phyloP scores from a whole-genome alignment of 1,140 invertebrate genomes.

The Mylabris phalerata region DNA sequence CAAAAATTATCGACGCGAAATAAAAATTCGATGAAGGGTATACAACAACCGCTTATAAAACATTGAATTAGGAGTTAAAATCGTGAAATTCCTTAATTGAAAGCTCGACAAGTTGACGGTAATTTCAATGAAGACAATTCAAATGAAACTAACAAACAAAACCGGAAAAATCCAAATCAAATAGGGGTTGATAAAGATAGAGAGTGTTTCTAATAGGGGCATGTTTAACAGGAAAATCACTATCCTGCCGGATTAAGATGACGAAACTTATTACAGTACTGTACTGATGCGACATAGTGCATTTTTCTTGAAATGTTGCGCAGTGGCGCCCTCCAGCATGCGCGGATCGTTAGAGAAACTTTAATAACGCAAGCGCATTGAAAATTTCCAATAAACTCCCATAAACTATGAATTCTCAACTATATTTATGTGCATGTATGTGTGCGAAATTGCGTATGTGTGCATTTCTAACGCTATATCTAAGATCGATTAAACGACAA shows the following conservation, averaged over 20 bases:
- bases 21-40: too few relatives aligned
- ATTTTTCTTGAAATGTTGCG: constrained; percentile 41
- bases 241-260: constrained; percentile 4
- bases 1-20: too few relatives aligned
- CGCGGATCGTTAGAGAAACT: constrained; percentile 40
- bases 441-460: too few relatives aligned
- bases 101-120: not conserved
- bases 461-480: constrained; percentile 1
- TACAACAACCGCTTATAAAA: too few relatives aligned
- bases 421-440: not conserved
- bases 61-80: not conserved
- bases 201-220: too few relatives aligned
- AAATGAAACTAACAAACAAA: not conserved
- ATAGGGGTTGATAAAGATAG: too few relatives aligned
- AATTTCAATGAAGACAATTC: not conserved
- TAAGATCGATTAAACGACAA: constrained; percentile 13
- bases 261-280: constrained; percentile 32
- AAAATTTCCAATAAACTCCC: constrained; percentile 11
- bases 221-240: too few relatives aligned
- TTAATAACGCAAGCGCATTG: constrained; percentile 35
- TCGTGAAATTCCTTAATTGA: constrained; percentile 20
- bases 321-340: constrained; percentile 32
- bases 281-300: constrained; percentile 38
- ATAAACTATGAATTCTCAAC: not conserved
- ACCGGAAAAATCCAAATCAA: too few relatives aligned